Conservation (phyloP, 2,113 vertebrate species). For the Lynx canadensis region DNA sequence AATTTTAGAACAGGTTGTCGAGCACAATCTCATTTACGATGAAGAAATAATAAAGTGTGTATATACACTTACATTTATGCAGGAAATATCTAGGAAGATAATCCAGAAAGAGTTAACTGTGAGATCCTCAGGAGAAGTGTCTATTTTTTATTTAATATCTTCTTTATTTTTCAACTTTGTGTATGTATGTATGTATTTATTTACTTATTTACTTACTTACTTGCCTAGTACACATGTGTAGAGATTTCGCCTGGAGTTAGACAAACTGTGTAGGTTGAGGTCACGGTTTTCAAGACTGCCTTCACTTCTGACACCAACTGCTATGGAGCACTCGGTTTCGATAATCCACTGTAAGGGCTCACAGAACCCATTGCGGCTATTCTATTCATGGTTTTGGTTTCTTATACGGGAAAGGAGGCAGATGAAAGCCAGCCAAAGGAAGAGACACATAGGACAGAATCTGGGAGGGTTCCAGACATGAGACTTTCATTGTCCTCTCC, state of each 20-base stretch:
- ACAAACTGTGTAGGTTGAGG: not conserved
- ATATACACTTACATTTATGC: not conserved
- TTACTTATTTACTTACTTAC: not conserved
- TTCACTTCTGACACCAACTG: not conserved
- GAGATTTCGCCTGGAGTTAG: not conserved
- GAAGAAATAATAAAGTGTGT: not conserved
- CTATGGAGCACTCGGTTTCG: not conserved
- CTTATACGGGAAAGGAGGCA: not conserved
- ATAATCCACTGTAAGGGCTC: not conserved
- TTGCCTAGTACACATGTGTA: not conserved
- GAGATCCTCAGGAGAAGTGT: not conserved
- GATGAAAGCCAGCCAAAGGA: not conserved
- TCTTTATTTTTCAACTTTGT: not conserved
- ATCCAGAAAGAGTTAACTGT: not conserved
- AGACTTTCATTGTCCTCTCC: not conserved
- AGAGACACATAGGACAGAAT: not conserved
- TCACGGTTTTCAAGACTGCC: not conserved
- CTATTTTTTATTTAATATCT: not conserved
- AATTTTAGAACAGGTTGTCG: not conserved
- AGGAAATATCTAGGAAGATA: constrained; percentile 19
- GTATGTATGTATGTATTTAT: too few species aligned
- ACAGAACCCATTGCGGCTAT: not conserved
- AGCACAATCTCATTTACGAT: not conserved
- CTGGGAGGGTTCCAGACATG: not conserved
- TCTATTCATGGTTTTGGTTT: not conserved